Base-by-base conservation (phyloP, 2,888 invertebrate genomes). In the Athalia rosae region DNA sequence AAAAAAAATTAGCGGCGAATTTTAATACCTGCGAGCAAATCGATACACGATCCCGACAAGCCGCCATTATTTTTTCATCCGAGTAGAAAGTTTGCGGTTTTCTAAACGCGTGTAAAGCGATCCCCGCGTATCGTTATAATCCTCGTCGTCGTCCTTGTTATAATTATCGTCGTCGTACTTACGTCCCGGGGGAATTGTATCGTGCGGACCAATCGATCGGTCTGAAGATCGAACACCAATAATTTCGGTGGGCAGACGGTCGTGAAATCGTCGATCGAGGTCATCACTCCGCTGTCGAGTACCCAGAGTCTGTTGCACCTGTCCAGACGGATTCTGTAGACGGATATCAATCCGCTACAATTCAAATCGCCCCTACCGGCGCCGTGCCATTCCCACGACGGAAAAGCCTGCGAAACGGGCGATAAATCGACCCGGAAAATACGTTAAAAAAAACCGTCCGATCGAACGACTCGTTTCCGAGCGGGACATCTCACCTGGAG, bases 291-390 rank as follows among this genome's bases (percentile, higher is more conserved):
- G 3, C 95, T 94, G 90, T 97, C 96, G 77, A 96, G 90, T 1
- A 95, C 94, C 96, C 96, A 96, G 4, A 96, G 91, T 15, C 96
- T 92, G 89, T 96, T 95, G 90, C 96, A 96, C n/a, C 94, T 93
- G 88, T 96, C 96, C 50, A 94, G 91, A 15, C 94, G 92, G 69
- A 94, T 89, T 43, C 96, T 92, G 91, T 96, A 96, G 62, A 96
- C 95, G 0, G 96, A 96, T 76, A 96, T 93, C 47, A 97, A 88
- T 0, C 94, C 94, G 15, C 94, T 93, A 87, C 96, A 96, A 90
- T 95, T 95, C 87, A 94, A 93, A 82, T 93, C 92, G 0, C 93
- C 93, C 28, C 92, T 92, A 0, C 94, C 94, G 0, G 94, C 94
- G 0, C 92, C 91, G 83, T 96, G 96, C 92, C 94, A 95, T 0